A percentile compares a stretch with the other conserved stretches of the same genome.
Conservation (phyloP, 2,113 vertebrate genomes). For the Piprites chloris region DNA sequence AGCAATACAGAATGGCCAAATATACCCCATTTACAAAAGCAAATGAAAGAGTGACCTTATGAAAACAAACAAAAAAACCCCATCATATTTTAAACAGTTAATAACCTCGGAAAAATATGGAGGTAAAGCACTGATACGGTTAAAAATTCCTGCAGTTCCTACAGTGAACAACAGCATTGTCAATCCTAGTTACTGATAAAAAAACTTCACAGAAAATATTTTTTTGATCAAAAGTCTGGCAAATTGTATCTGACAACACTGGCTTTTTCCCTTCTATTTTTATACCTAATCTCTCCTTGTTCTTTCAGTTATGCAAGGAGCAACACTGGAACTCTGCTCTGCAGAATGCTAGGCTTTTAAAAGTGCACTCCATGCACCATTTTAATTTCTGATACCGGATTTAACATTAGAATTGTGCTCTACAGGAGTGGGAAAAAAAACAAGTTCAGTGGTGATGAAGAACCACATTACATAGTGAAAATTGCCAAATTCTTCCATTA, state of each 20-base stretch:
- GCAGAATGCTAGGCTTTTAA: not conserved
- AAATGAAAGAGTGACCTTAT: not conserved
- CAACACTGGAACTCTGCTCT: not conserved
- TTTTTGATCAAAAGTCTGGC: slow-evolving; percentile 46
- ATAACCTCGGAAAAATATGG: not conserved
- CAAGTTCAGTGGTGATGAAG: not conserved
- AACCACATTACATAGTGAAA: not conserved
- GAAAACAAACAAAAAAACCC: not conserved
- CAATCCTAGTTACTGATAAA: not conserved
- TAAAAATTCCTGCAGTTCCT: not conserved
- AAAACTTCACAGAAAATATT: not conserved
- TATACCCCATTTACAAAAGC: not conserved
- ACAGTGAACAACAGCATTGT: not conserved
- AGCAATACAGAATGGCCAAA: not conserved
- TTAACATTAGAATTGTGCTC: not conserved
- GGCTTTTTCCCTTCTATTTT: slow-evolving; percentile 8
- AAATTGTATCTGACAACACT: slow-evolving; percentile 34
- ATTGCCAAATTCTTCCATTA: not conserved
- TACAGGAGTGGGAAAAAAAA: not conserved
- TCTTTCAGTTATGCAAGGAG: not conserved
- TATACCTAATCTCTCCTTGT: not conserved
- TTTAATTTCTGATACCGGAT: not conserved
- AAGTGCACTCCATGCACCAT: not conserved
- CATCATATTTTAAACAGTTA: not conserved
- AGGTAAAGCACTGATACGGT: not conserved